These are phyloP conservation scores for Drosophila bunnanda DNA, from an alignment of 2,888 invertebrate genomes.

Conservation along the genomic window DNA sequence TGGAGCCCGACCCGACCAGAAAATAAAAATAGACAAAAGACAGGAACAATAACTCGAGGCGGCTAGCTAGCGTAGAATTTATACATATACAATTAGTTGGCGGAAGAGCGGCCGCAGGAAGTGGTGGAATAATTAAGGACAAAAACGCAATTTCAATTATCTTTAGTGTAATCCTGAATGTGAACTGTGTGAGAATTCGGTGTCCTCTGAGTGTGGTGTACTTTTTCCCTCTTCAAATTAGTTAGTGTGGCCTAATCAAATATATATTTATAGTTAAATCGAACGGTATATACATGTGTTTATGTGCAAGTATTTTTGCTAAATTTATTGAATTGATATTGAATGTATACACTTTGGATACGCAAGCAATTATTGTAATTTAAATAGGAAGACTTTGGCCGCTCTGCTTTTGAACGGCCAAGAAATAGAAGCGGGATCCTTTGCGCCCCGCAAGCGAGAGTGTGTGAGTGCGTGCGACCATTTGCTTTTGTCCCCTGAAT, in stretches of 20 bases:
- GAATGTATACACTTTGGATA: slow-evolving; percentile 30
- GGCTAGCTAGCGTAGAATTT: slow-evolving; percentile 20
- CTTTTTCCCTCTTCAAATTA: slow-evolving; percentile 56
- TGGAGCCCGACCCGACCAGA: slow-evolving; percentile 20
- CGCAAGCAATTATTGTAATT: slow-evolving; percentile 32
- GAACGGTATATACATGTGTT: slow-evolving; percentile 31
- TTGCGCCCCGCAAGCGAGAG: slow-evolving; percentile 2
- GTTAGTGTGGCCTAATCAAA: slow-evolving; percentile 66
- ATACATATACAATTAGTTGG: slow-evolving; percentile 3
- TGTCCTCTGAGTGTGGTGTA: slow-evolving; percentile 49
- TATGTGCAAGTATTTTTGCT: slow-evolving; percentile 58
- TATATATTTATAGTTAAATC: slow-evolving; percentile 47
- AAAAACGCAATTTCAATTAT: slow-evolving; percentile 39
- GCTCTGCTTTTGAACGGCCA: slow-evolving; percentile 12
- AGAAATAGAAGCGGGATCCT: slow-evolving; percentile 15
- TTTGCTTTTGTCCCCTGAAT: slow-evolving; percentile 11
- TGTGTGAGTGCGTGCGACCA: slow-evolving; percentile 15
- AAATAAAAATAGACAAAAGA: slow-evolving; percentile 43
- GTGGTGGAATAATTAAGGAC: slow-evolving; percentile 16
- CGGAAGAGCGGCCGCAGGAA: slow-evolving; percentile 12
- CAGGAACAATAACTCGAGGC: slow-evolving; percentile 31
- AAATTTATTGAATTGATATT: slow-evolving; percentile 49
- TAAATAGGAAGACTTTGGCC: slow-evolving; percentile 9
- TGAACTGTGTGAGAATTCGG: slow-evolving; percentile 34
- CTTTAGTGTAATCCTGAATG: slow-evolving; percentile 40